Percentiles rank a stretch among this genome's conserved stretches.
phyloP scores from a whole-genome alignment of 1,140 invertebrate genomes.

The Trichoplusia ni region DNA sequence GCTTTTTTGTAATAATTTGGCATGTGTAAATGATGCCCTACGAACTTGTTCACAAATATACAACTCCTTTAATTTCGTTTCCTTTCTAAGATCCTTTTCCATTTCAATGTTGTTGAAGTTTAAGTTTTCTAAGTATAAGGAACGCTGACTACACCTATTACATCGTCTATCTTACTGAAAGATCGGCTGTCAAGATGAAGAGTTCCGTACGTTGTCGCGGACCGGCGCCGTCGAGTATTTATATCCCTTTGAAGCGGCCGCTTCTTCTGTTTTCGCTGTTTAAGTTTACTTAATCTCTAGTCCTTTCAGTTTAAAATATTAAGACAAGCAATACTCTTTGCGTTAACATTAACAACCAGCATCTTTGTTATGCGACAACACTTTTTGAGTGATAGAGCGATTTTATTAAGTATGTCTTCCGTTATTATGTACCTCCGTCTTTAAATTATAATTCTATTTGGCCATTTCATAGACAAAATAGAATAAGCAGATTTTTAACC shows the following conservation, averaged over 20 bases:
- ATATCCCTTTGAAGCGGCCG: constrained; percentile 59
- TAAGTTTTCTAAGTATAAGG: background rate
- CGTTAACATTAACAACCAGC: background rate
- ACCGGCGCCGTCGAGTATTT: constrained; percentile 50
- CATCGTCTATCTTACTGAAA: constrained; percentile 29
- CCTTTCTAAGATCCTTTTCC: too few species aligned
- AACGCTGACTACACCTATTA: constrained; percentile 11
- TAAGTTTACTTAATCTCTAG: constrained; percentile 50
- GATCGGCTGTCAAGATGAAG: constrained; percentile 45
- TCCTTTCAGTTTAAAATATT: constrained; percentile 32
- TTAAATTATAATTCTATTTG: too few species aligned
- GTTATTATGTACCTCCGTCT: too few species aligned
- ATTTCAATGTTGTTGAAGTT: background rate
- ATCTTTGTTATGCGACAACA: background rate
- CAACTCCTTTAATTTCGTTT: too few species aligned
- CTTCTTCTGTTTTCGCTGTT: constrained; percentile 49
- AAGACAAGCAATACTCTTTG: constrained; percentile 11
- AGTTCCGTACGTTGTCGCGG: constrained; percentile 45
- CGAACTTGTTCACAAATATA: too few species aligned
- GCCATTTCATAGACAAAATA: too few species aligned
- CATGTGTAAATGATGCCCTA: too few species aligned
- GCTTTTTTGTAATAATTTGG: constrained; percentile 24
- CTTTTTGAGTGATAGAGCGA: too few species aligned
- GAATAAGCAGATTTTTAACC: too few species aligned
- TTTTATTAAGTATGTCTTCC: too few species aligned